phyloP scores from a whole-genome alignment of 2,888 invertebrate genomes.

The Myopa tessellatipennis region DNA sequence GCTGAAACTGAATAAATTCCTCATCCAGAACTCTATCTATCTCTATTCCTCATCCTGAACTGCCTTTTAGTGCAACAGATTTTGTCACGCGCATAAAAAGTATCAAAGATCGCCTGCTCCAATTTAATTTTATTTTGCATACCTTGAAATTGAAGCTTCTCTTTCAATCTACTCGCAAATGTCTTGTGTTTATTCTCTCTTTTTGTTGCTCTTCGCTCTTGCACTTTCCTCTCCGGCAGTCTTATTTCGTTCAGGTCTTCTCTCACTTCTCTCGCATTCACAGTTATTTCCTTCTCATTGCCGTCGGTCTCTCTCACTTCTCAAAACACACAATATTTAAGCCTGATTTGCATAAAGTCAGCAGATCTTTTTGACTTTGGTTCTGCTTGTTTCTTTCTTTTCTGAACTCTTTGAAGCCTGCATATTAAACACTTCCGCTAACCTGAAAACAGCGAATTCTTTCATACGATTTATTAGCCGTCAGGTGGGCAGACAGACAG shows the following conservation, averaged over 20 bases:
- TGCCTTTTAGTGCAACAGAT: too few species aligned
- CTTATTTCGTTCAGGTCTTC: background rate
- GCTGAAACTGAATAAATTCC: too few species aligned
- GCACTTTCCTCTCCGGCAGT: background rate
- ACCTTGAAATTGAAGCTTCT: too few species aligned
- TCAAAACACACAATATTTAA: background rate
- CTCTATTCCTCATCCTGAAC: too few species aligned
- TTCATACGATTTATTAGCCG: background rate
- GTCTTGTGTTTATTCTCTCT: too few species aligned
- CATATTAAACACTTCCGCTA: background rate
- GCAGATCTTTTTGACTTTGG: background rate
- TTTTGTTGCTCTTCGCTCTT: too few species aligned
- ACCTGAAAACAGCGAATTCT: background rate
- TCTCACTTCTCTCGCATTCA: background rate
- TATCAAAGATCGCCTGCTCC: too few species aligned
- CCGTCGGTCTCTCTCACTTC: background rate
- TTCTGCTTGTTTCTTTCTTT: background rate
- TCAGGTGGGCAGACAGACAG: background rate
- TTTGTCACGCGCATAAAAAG: too few species aligned
- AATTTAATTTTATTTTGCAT: too few species aligned
- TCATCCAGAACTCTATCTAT: too few species aligned
- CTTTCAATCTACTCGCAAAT: too few species aligned
- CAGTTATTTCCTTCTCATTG: background rate
- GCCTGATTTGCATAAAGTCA: constrained; percentile 38
- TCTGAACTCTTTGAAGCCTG: background rate